These are phyloP conservation scores for Cladopsammia gracilis DNA, from an alignment of 64 coral and sea anemone genomes.

Conservation along the genomic window DNA sequence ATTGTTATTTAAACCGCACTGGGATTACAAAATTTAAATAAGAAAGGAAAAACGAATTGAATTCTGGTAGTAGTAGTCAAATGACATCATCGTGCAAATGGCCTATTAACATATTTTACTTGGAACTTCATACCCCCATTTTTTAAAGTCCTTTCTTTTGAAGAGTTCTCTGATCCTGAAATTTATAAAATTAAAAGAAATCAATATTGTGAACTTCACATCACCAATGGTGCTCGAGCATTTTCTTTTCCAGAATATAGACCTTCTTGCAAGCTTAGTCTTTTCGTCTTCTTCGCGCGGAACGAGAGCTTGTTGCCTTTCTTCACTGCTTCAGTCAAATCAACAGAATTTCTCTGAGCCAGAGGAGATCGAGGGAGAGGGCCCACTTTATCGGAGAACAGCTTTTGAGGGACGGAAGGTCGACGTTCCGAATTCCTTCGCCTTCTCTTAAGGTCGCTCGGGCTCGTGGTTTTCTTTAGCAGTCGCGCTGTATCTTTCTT, in stretches of 20 bases:
- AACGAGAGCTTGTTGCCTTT: conserved; percentile 64
- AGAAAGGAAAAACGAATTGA: no score
- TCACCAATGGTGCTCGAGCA: conserved; percentile 46
- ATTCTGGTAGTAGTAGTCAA: no score
- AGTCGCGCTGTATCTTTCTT: conserved; percentile 79
- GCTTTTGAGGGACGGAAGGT: conserved; percentile 87
- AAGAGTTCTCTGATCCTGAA: no score
- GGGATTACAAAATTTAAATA: no score
- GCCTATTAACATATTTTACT: no score
- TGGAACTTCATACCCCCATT: no score
- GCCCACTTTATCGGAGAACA: conserved; percentile 79
- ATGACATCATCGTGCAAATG: no score
- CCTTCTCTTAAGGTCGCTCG: conserved; percentile 80
- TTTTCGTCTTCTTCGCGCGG: conserved; percentile 53
- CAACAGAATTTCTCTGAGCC: conserved; percentile 69
- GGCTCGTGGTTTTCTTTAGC: conserved; percentile 87
- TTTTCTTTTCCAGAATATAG: conserved; percentile 79
- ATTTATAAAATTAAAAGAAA: no score
- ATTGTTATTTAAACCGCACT: no score
- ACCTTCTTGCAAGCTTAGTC: conserved; percentile 67
- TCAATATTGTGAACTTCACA: conserved; percentile 1
- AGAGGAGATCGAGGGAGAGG: conserved; percentile 76
- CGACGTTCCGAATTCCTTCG: conserved; percentile 55
- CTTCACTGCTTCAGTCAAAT: conserved; percentile 42
- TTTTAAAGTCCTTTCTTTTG: no score